Base-by-base conservation (phyloP, 2,888 invertebrate species). In the Pammene fasciana region DNA sequence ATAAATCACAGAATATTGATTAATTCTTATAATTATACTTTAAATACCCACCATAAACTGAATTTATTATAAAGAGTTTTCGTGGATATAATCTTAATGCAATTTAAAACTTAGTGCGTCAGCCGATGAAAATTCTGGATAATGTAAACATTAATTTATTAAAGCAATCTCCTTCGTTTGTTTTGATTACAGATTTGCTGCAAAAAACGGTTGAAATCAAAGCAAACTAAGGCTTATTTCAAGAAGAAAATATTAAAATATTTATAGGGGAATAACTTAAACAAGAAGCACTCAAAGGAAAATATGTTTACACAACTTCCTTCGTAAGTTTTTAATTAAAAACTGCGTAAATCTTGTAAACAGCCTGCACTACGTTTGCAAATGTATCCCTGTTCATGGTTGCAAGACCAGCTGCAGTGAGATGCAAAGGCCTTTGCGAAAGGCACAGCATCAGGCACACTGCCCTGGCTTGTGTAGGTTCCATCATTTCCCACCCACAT, bases 321-420 rank as follows among this genome's bases (percentile, higher is more conserved):
- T 52, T 41, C 5, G n/a, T 4, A 10, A 48, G 16, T 48, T 11
- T 65, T 79, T 79, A 87, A 76, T 87, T 86, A 73, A 86, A 86
- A 38, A 86, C 85, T 11, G 87, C 86, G 70, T 87, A 86, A 74
- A 87, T 84, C 78, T 86, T 86, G 70, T 87, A 87, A 59, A 87
- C 79, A 34, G 85, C 79, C 74, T 85, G 86, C 0, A 78, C 84
- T 5, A 87, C 80, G 14, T 82, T 73, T 0, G 84, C 86, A 65
- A 87, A 87, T 13, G 86, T 87, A 41, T 86, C 80, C 46, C 86
- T 78, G 57, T 85, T 86, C 86, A 87, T 87, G 9, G 83, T 71
- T 45, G 86, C 84, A 55, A 85, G 67, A 73, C 82, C 82, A 5
- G 84, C 86, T 4, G 87, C 87, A 4, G 84, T 86, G 68, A 87